These are phyloP conservation scores for Leucosticte australis DNA, from an alignment of 2,113 vertebrate species.

Conservation along the genomic window DNA sequence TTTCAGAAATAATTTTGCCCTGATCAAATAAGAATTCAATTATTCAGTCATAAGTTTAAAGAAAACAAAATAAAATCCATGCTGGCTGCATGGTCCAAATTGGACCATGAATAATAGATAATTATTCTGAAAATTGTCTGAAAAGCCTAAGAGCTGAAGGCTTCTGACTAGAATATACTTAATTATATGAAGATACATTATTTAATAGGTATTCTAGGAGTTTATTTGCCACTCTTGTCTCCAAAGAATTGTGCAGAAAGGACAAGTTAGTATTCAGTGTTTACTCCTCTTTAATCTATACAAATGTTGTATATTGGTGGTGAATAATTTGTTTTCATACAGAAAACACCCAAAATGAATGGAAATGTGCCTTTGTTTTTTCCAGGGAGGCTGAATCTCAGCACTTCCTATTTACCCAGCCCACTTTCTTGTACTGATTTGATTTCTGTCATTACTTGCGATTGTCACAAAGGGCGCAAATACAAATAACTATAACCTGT, in stretches of 20 bases:
- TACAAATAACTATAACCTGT: neutral
- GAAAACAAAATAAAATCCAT: neutral
- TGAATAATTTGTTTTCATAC: neutral
- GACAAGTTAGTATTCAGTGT: neutral
- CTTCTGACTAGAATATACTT: neutral
- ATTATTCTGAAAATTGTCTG: neutral
- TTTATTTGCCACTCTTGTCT: neutral
- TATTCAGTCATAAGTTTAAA: neutral
- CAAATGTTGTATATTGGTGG: neutral
- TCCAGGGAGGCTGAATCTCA: neutral
- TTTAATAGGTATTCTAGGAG: neutral
- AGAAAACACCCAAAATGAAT: neutral
- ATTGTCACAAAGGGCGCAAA: neutral
- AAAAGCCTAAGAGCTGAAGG: neutral
- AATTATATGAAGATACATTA: neutral
- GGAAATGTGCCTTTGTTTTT: neutral
- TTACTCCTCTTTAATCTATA: neutral
- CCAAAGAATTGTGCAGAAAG: neutral
- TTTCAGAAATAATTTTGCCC: neutral
- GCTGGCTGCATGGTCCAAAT: neutral
- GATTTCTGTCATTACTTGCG: neutral
- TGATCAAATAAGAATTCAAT: neutral
- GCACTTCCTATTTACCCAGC: neutral
- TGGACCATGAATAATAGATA: neutral
- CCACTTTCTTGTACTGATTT: neutral